Evolutionary conservation across 2,113 vertebrate species (phyloP).

Genomic region (Emydocephalus ijimae): DNA sequence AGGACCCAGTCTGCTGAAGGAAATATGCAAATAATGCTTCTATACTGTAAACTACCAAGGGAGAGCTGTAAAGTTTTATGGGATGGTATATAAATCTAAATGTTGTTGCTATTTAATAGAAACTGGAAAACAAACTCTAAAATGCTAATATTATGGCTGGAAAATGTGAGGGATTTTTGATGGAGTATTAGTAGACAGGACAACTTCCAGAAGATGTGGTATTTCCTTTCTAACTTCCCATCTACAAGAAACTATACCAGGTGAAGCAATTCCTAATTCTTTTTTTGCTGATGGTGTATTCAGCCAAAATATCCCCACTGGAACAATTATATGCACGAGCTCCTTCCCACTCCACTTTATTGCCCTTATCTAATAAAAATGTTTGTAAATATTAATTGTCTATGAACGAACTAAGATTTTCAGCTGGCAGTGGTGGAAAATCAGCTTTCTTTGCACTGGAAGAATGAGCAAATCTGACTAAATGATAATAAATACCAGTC

Average conservation of each 20-base stretch:
- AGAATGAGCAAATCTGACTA: constrained; percentile 33
- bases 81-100: background rate
- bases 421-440: constrained; percentile 28
- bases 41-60: background rate
- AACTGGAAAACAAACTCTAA: background rate
- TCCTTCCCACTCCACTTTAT: constrained; percentile 33
- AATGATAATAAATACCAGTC: constrained; percentile 39
- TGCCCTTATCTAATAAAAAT: constrained; percentile 53
- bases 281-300: background rate
- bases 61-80: background rate
- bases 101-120: background rate
- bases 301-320: background rate
- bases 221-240: constrained; percentile 9
- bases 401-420: constrained; percentile 24
- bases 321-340: constrained; percentile 31
- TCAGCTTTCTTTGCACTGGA: constrained; percentile 30
- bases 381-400: constrained; percentile 41
- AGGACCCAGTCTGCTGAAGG: background rate
- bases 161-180: background rate
- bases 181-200: background rate
- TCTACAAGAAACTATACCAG: background rate
- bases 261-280: constrained; percentile 16
- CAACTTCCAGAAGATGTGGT: background rate
- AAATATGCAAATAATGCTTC: background rate
- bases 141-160: background rate